Evolutionary conservation across 2,113 vertebrate genomes (phyloP), one percentile per base, ranked within the genome.

Genomic region (Sialia sialis): DNA sequence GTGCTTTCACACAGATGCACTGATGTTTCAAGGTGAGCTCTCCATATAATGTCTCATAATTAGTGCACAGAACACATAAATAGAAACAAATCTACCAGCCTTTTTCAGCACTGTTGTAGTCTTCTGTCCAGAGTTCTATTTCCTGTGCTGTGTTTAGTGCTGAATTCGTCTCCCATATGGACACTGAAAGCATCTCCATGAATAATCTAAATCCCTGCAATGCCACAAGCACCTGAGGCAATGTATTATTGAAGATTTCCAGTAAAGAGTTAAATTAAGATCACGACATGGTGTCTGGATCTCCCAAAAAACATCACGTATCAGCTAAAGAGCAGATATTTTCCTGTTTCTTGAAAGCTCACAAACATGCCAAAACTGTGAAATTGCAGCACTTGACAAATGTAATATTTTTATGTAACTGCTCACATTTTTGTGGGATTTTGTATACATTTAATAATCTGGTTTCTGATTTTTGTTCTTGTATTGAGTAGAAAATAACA

Each of bases 251-350:
- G 2, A 70, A 84, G 25, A 75, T 32, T 89, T 84, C 43, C 36
- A 39, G 60, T 44, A 56, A 78, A 87, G 72, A 77, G 64, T 74
- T 84, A 51, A 88, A 90, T 86, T 74, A 70, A 80, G 73, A 64
- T 34, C 55, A 51, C 48, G 60, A 46, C 43, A 64, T 23, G 13
- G 18, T 54, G 38, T 66, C 51, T 80, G 69, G 19, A 74, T 80
- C 48, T 86, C 83, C 56, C 29, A 81, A 56, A 75, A 85, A 55
- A 20, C 15, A 72, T 72, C 18, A 56, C 10, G 2, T 14, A 43
- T 59, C 62, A 46, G 29, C 29, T 85, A 76, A 85, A 85, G 5
- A 76, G 52, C 8, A n/a, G 64, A 18, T 38, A 56, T 62, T 72
- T 64, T 46, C 20, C 56, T 34, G 18, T 68, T 85, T 73, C 72